Evolutionary conservation across 2,888 invertebrate genomes (phyloP).

Genomic region (Andrena dorsata): DNA sequence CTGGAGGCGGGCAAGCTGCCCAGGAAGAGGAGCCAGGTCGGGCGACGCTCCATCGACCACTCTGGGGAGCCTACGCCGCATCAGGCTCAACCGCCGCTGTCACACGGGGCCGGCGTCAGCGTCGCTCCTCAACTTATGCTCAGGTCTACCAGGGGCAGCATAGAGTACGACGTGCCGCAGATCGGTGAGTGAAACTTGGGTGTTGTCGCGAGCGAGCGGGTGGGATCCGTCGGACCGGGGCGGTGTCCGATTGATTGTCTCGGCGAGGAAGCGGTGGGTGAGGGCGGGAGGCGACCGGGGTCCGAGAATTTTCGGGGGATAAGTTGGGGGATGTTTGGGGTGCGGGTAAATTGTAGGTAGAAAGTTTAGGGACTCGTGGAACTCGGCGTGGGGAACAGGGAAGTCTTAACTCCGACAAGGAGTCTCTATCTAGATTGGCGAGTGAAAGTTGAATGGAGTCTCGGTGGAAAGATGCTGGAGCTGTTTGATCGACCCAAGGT

Average conservation of each 20-base stretch:
- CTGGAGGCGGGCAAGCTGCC: conserved; percentile 72
- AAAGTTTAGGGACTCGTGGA: too few relatives aligned
- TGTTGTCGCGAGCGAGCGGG: background rate
- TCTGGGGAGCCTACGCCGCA: conserved; percentile 48
- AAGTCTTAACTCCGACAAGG: too few relatives aligned
- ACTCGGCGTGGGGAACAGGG: too few relatives aligned
- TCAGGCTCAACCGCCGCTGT: conserved; percentile 70
- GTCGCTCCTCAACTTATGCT: conserved; percentile 92
- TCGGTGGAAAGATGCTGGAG: background rate
- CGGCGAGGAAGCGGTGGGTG: too few relatives aligned
- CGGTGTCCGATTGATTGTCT: too few relatives aligned
- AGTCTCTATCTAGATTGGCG: too few relatives aligned
- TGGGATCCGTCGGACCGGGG: background rate
- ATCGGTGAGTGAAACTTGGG: conserved; percentile 88
- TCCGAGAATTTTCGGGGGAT: too few relatives aligned
- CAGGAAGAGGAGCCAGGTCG: conserved; percentile 69
- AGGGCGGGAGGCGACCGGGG: too few relatives aligned
- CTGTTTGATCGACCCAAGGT: background rate
- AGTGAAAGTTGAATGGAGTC: too few relatives aligned
- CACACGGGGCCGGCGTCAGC: conserved; percentile 82
- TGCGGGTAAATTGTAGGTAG: too few relatives aligned
- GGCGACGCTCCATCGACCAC: conserved; percentile 63
- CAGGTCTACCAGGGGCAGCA: conserved; percentile 88
- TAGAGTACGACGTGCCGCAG: conserved; percentile 92
- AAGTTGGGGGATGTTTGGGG: too few relatives aligned